Evolutionary conservation across 2,113 vertebrate species (phyloP).

Genomic region (Martes martes): DNA sequence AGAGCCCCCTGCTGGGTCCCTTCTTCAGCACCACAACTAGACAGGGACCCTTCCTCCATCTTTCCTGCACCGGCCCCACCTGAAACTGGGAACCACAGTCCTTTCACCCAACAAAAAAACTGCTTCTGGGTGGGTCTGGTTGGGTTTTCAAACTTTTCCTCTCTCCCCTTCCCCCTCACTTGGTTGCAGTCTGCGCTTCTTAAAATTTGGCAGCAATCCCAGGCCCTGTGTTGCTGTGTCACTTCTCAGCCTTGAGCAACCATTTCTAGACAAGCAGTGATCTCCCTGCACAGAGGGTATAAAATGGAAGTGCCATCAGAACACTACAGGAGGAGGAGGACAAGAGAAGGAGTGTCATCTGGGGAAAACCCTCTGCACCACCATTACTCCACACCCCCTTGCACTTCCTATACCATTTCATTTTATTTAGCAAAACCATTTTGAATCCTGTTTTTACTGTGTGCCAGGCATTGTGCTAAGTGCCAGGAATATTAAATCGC

Average conservation of each 20-base stretch:
- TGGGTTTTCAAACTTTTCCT: slow-evolving; percentile 44
- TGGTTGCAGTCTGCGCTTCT: slow-evolving; percentile 48
- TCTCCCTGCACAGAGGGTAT: not conserved
- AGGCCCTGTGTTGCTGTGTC: slow-evolving; percentile 70
- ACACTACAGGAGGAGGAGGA: not conserved
- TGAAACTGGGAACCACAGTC: not conserved
- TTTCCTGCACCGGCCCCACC: not conserved
- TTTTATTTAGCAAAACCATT: not conserved
- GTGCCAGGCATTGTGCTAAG: not conserved
- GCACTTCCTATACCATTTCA: not conserved
- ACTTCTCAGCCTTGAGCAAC: slow-evolving; percentile 64
- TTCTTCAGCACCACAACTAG: not conserved
- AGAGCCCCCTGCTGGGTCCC: not conserved
- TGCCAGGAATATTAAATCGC: not conserved
- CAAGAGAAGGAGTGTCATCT: not conserved
- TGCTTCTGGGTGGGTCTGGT: not conserved
- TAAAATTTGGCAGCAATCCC: slow-evolving; percentile 65
- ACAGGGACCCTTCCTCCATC: not conserved
- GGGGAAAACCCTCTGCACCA: not conserved
- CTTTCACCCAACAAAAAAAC: not conserved
- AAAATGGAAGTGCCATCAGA: slow-evolving; percentile 63
- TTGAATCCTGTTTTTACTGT: not conserved
- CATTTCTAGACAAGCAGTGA: slow-evolving; percentile 67
- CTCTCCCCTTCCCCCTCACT: slow-evolving; percentile 3
- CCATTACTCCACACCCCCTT: not conserved